Base-by-base conservation (phyloP, 2,888 invertebrate genomes). In the Pseudococcus jackbeardsleyi region DNA sequence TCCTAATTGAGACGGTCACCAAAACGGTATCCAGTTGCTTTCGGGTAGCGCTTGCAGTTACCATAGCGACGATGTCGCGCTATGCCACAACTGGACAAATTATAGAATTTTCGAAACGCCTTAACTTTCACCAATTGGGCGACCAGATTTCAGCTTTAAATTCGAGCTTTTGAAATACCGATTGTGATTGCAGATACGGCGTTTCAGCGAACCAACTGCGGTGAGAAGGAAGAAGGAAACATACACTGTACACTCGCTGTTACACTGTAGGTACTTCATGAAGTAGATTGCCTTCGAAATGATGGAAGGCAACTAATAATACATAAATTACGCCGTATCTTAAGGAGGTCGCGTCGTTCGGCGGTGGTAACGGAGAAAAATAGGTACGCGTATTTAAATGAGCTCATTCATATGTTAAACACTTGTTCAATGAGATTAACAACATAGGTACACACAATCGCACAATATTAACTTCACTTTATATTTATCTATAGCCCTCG, bases 1-100 rank as follows among this genome's bases (percentile, higher is more conserved):
- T 64, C 85, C 85, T 85, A 85, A 85, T 85, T 85, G 85, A 85
- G 85, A 85, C 42, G 85, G 85, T 85, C 39, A 85, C 85, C 85
- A 85, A 85, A 85, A 42, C 85, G 64, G 39, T 85, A 85, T 85
- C 39, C 54, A 85, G 85, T 85, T 85, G 85, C 39, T 54, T 85
- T 85, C 85, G 59, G 39, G 33, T 39, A 59, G 42, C 64, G 64
- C 85, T 85, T 54, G 64, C 64, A 85, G 85, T 85, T 85, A 54
- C 85, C 59, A 85, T 85, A 12, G 64, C 59, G 85, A 85, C 85
- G 17, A 85, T 84, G 50, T 39, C 85, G 85, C 33, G 26, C 59
- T 59, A 54, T 85, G 85, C 59, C 85, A 85, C 64, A 50, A 33
- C 59, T 85, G 85, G 39, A 85, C 85, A 85, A 85, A 85, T 85